Base-by-base conservation (phyloP, 92 coral and sea anemone genomes). In the Montipora capitata region DNA sequence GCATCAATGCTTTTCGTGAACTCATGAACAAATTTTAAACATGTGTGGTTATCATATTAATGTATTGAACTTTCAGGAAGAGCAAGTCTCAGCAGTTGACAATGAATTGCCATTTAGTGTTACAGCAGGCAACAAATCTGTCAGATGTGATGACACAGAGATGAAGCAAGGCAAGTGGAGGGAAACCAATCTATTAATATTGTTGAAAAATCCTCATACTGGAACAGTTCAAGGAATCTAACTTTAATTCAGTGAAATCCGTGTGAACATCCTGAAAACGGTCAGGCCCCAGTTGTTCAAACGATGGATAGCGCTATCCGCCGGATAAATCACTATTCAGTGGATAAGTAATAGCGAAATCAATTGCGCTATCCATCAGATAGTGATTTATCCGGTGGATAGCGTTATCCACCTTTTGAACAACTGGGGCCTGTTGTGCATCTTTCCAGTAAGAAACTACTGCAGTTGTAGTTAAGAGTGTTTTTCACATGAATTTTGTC, bases 161-260 rank as follows among this genome's bases (percentile, higher is more conserved):
- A 85, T 85, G 89, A 74, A 85, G 51, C 89, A 76, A 85, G 89
- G 89, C 49, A 85, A 75, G 89, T 61, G 66, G 3, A 61, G 7
- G 5, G 18, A 4, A 12, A 80, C 8, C n/a, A 48, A 48, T 5
- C 7, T 0, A 48, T 13, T 11, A 12, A 54, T 6, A 54, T 8
- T 11, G 10, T 3, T 54, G 61, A 54, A 8, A 45, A 45, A 8
- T 45, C 51, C 5, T 45, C 7, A 4, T 45, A 45, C 9, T 45
- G 9, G 5, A 45, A 45, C 5, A 45, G 51, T 45, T 45, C 7
- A 4, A 45, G 51, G 51, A 44, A 44, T 44, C 3, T 44, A n/a
- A n/a, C n/a, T n/a, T n/a, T n/a, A n/a, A n/a, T n/a, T n/a, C 35
- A 27, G 35, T 27, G 35, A 27, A 27, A 27, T 27, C 35, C 35